Evolutionary conservation across 2,113 vertebrate genomes (phyloP), one percentile per base, ranked within the genome.

Genomic region (Xiphophorus maculatus): DNA sequence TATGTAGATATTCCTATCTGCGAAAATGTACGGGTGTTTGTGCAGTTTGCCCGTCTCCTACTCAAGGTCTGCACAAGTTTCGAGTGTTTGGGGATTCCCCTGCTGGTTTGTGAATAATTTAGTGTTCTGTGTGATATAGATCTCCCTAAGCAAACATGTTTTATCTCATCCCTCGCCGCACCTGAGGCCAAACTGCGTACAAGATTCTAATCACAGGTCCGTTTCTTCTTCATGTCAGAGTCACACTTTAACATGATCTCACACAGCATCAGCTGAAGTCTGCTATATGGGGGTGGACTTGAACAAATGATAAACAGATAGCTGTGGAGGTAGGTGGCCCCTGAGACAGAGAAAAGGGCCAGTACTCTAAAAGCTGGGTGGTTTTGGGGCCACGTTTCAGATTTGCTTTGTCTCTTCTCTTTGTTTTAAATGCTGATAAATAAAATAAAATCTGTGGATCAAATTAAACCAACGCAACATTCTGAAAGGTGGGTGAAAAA

Each of bases 151-250:
- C 91, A 93, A 95, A 94, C 92, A 88, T 88, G 93, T 91, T 93
- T 96, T 95, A 95, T 95, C 95, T 96, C 94, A 93, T 92, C 92
- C 91, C 90, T 93, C 92, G 86, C 73, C 94, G 92, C 89, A 89
- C 94, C 93, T 93, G 93, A 76, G 93, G 92, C 94, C 88, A 92
- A 94, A 78, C 37, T n/a, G 44, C 32, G 74, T 68, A 81, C 33
- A 72, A 33, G 14, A 27, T 79, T 44, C 68, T 74, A 73, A 87
- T 94, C 94, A 93, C 91, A 88, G 64, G 71, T 69, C 54, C 40
- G 2, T 66, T 40, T 71, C 51, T 76, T 74, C 62, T 67, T 75
- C 69, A 54, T 73, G 71, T 77, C 37, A 32, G 51, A 89, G 76
- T 73, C 63, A 60, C 58, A 25, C 68, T 66, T 82, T 79, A 74